These are phyloP conservation scores for Cyrtodaria siliqua DNA, from an alignment of 2,888 invertebrate genomes.

Conservation along the genomic window DNA sequence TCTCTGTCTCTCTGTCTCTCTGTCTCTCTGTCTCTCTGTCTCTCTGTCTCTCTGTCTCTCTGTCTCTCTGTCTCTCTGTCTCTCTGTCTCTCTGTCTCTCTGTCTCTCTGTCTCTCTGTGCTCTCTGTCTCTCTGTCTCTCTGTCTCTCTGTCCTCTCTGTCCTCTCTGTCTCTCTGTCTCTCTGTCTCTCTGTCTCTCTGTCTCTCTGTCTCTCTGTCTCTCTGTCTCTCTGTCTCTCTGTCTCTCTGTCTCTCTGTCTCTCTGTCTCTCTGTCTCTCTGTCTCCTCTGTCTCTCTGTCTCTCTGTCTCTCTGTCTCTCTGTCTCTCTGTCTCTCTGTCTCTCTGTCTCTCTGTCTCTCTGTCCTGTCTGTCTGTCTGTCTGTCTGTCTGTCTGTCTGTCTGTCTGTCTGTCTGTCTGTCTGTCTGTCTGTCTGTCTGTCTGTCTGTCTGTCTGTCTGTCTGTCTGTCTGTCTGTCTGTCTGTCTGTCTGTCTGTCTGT, in stretches of 20 bases:
- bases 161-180: slow-evolving; percentile 3
- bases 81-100: background rate
- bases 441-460: slow-evolving; percentile 10
- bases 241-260: slow-evolving; percentile 10
- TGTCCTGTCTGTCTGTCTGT: slow-evolving; percentile 9
- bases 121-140: background rate
- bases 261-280: slow-evolving; percentile 14
- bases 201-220: background rate
- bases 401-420: slow-evolving; percentile 11
- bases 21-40: background rate
- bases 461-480: slow-evolving; percentile 26
- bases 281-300: slow-evolving; percentile 12
- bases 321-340: slow-evolving; percentile 8
- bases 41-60: background rate
- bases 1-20: slow-evolving; percentile 1
- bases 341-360: too few relatives aligned
- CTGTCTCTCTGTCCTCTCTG: background rate
- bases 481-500: slow-evolving; percentile 23
- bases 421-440: slow-evolving; percentile 11
- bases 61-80: background rate
- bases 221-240: background rate
- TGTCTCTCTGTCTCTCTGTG: slow-evolving; percentile 3
- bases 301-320: slow-evolving; percentile 7
- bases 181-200: background rate
- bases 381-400: slow-evolving; percentile 9